These are phyloP conservation scores for Andrena minutula DNA, from an alignment of 2,888 invertebrate genomes.

Conservation along the genomic window DNA sequence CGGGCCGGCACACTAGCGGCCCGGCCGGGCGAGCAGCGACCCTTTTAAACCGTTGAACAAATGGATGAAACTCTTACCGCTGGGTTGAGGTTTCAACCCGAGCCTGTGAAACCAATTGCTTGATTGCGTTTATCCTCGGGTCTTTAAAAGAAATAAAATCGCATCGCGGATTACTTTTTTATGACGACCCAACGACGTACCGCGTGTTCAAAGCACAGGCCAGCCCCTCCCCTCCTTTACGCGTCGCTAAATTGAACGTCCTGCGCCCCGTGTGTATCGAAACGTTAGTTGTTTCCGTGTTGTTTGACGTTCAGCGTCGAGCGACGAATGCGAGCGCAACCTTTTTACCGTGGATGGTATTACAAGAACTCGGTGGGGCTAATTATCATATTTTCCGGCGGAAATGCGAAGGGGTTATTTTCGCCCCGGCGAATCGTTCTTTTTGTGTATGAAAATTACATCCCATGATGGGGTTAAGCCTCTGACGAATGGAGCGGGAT, in stretches of 20 bases:
- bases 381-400: not conserved
- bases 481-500: not conserved
- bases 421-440: too few relatives aligned
- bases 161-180: conserved; percentile 46
- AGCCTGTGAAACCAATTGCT: conserved; percentile 68
- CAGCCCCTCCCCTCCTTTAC: not conserved
- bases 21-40: conserved; percentile 50
- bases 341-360: not conserved
- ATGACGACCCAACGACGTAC: conserved; percentile 34
- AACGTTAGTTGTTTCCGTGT: not conserved
- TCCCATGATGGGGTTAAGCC: not conserved
- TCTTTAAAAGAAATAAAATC: conserved; percentile 56
- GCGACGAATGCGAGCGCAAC: not conserved
- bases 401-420: not conserved
- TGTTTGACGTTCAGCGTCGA: not conserved
- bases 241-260: conserved; percentile 2
- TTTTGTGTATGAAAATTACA: not conserved
- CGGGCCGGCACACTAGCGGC: not conserved
- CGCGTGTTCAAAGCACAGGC: conserved; percentile 5
- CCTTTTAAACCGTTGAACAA: conserved; percentile 70
- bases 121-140: conserved; percentile 67
- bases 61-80: conserved; percentile 72
- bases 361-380: not conserved
- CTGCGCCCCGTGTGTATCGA: not conserved
- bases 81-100: conserved; percentile 64